Evolutionary conservation across 2,113 vertebrate species (phyloP), one percentile per base, ranked within the genome.

Genomic region (Otus sunia): DNA sequence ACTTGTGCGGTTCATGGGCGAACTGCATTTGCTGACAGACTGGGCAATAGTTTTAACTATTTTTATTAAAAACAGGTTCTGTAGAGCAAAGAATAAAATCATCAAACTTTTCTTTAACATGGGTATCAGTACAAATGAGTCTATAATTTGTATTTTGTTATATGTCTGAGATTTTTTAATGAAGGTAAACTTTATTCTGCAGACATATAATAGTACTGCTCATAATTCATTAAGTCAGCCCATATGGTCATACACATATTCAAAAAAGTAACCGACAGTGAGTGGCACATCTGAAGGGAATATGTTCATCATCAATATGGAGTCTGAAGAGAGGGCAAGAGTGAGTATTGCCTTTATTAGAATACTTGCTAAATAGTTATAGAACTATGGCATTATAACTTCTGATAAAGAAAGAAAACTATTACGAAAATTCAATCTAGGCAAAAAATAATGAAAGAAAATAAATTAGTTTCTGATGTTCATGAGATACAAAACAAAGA

Each of bases 401-500:
- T 91, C 27, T 62, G 34, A 94, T 30, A 74, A 80, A 77, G n/a
- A 64, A 82, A 56, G 12, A 50, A 90, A 76, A 88, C 39, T 37
- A 81, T 85, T 64, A 64, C 43, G 21, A 79, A 91, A 81, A 89
- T 73, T 82, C 34, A 60, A 32, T 85, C 22, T 60, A 55, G 45
- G 77, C 11, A 74, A 75, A 90, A 67, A 68, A 92, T 69, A 88
- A 53, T n/a, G 16, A 74, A 47, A 86, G 55, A 67, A 90, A 88
- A 93, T 59, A 91, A 52, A 94, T 82, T 21, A 66, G 26, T 58
- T 91, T 91, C 83, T 87, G 69, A 72, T 92, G 32, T 66, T 85
- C 39, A 58, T 29, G 23, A 87, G 20, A 75, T 68, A 82, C 59
- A 53, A 96, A 94, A 83, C 74, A 90, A 94, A 94, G 72, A 84